A percentile compares a stretch with the other conserved stretches of the same genome.
phyloP scores from a whole-genome alignment of 2,113 vertebrate species.

The Tichodroma muraria region DNA sequence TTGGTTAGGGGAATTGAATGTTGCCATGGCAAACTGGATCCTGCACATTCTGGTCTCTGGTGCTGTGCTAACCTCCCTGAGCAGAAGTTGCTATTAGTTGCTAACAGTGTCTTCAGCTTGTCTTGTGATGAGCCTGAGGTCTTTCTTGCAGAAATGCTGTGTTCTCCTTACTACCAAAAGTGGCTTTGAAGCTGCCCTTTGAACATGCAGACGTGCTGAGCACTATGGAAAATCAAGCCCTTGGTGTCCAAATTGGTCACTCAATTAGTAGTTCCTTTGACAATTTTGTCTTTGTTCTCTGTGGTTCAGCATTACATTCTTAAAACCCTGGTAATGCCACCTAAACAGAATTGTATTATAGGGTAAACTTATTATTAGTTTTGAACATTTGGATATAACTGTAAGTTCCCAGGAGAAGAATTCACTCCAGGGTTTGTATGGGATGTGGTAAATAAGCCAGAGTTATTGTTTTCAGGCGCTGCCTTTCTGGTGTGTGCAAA shows the following conservation, averaged over 20 bases:
- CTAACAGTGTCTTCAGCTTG: not conserved
- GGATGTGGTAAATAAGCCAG: conserved; percentile 59
- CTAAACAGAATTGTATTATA: conserved; percentile 56
- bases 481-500: conserved; percentile 66
- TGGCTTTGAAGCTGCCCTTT: conserved; percentile 24
- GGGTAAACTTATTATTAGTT: conserved; percentile 60
- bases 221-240: conserved; percentile 38
- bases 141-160: not conserved
- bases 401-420: conserved; percentile 66
- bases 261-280: conserved; percentile 48
- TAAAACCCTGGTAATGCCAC: conserved; percentile 52
- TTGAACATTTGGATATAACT: conserved; percentile 63
- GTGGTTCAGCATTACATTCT: conserved; percentile 34
- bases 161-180: not conserved
- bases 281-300: conserved; percentile 47
- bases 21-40: not conserved
- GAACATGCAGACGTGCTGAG: not conserved
- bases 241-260: conserved; percentile 30
- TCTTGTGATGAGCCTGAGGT: not conserved
- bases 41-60: not conserved
- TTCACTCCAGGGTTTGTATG: conserved; percentile 64
- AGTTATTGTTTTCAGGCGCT: conserved; percentile 62
- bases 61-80: not conserved
- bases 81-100: not conserved
- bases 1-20: not conserved